Base-by-base conservation (phyloP, 1,140 invertebrate species). In the Arion vulgaris region DNA sequence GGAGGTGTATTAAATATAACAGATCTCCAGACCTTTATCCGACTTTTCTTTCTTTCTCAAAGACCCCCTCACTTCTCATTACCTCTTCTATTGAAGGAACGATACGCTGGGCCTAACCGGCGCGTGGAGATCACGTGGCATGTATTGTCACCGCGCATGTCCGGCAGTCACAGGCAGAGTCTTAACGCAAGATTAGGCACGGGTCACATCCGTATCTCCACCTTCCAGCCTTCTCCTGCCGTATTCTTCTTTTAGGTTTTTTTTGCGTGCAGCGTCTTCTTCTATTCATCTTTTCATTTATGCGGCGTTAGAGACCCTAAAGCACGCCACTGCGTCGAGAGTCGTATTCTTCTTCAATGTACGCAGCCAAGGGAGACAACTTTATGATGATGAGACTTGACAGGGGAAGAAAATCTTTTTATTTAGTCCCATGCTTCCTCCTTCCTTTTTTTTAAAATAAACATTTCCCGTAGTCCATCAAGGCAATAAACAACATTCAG, bases 131-230 rank as follows among this genome's bases (percentile, higher is more conserved):
- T 75, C 73, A 75, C 73, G 73, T 75, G 73, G 36, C 39, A 45
- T 28, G 23, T 75, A 75, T 75, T 75, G 73, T 75, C 45, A 2
- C 13, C 73, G 73, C 73, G 39, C 73, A 75, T 75, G 73, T 75
- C 73, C 73, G 28, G 73, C 73, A 51, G 73, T 49, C 23, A 19
- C 45, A 13, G 39, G 4, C 32, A 51, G 32, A 32, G 73, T 49
- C 49, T 75, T 75, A 75, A 34, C 73, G 45, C n/a, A 75, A 75
- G 73, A 75, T 75, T 75, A 75, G 45, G 73, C 73, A 75, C 73
- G 73, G 73, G 73, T 75, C 73, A 34, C 73, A 75, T 51, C 73
- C 39, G 38, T 51, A 75, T 51, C 73, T 45, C 73, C 73, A 75
- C 73, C 45, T 45, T 45, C 38, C 45, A 28, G 73, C 39, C 17